phyloP scores from a whole-genome alignment of 1,140 invertebrate genomes.

The Kradibia gibbosae region DNA sequence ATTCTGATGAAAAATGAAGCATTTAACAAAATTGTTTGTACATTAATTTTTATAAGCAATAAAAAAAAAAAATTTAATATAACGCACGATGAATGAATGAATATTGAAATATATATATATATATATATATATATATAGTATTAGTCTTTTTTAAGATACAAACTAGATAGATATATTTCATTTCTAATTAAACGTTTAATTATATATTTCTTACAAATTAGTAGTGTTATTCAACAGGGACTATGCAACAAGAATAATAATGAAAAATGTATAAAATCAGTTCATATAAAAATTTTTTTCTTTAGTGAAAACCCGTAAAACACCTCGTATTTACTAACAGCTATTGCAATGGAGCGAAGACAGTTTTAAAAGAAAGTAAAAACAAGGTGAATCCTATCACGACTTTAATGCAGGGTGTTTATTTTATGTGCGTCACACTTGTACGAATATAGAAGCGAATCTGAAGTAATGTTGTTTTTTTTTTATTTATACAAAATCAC shows the following conservation, averaged over 20 bases:
- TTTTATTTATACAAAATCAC: neutral
- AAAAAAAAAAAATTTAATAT: too few species aligned
- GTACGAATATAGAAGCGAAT: slow-evolving; percentile 17
- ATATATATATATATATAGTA: slow-evolving; percentile 9
- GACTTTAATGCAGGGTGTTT: slow-evolving; percentile 16
- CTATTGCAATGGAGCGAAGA: neutral
- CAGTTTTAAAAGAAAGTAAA: neutral
- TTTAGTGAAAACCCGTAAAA: slow-evolving; percentile 16
- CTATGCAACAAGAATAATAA: slow-evolving; percentile 23
- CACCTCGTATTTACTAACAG: neutral
- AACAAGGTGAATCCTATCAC: neutral
- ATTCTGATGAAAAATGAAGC: too few species aligned
- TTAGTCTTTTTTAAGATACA: neutral
- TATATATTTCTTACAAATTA: slow-evolving; percentile 3
- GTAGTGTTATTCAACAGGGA: neutral
- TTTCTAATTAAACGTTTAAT: slow-evolving; percentile 35
- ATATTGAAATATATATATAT: neutral
- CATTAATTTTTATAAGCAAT: too few species aligned
- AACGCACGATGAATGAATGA: neutral
- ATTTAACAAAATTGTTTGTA: too few species aligned
- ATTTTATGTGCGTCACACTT: slow-evolving; percentile 26
- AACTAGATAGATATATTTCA: slow-evolving; percentile 4
- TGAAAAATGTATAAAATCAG: slow-evolving; percentile 46
- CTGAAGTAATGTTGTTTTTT: neutral
- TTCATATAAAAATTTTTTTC: slow-evolving; percentile 6